phyloP scores from a whole-genome alignment of 1,140 invertebrate species.

The Drosophila cardini region DNA sequence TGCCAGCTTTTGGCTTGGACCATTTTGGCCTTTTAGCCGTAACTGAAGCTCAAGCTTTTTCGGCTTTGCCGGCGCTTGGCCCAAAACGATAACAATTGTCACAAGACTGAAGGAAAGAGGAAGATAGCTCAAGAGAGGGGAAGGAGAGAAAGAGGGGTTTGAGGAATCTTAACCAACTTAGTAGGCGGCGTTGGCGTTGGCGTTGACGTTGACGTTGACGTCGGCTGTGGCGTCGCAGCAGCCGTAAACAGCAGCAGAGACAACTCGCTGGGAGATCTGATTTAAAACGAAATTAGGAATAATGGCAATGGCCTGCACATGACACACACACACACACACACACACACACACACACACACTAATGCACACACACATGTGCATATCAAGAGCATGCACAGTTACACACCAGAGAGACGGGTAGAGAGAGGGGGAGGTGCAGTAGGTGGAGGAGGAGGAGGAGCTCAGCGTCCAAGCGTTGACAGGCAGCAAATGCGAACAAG shows the following conservation, averaged over 20 bases:
- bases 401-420: slow-evolving; percentile 5
- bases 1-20: slow-evolving; percentile 44
- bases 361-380: background rate
- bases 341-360: slow-evolving; percentile 22
- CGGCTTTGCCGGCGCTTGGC: slow-evolving; percentile 44
- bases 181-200: slow-evolving; percentile 49
- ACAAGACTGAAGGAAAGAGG: background rate
- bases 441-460: background rate
- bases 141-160: background rate
- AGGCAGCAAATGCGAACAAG: slow-evolving; percentile 82
- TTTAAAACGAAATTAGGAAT: slow-evolving; percentile 84
- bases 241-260: slow-evolving; percentile 19
- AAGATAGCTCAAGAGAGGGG: background rate
- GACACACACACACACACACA: slow-evolving; percentile 62
- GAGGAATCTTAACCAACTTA: slow-evolving; percentile 56
- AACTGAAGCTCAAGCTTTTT: slow-evolving; percentile 22
- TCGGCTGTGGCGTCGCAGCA: slow-evolving; percentile 14
- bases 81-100: slow-evolving; percentile 42
- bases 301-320: slow-evolving; percentile 80
- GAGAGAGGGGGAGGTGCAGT: background rate
- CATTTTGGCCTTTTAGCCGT: slow-evolving; percentile 45
- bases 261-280: slow-evolving; percentile 71
- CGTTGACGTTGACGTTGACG: slow-evolving; percentile 27
- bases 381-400: slow-evolving; percentile 40
- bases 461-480: slow-evolving; percentile 66